Evolutionary conservation across 2,797 vertebrate species (phyloP), one percentile per base, ranked within the genome.

Genomic region (Hemitrygon akajei): DNA sequence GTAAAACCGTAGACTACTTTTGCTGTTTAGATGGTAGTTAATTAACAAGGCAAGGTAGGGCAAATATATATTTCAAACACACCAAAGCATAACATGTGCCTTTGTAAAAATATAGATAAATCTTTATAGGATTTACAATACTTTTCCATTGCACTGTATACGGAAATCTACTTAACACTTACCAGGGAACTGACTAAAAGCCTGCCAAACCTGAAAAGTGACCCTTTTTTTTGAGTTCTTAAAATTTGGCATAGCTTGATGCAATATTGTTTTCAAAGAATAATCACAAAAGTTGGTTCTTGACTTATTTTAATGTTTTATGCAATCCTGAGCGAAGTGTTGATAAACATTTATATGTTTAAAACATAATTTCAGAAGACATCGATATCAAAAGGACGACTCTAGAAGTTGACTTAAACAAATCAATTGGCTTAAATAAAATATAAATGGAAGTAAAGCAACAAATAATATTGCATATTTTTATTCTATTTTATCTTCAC

Each of bases 231-330:
- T 69, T 34, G 58, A 69, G n/a, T 63, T 34, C n/a, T 22, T 63
- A 89, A 69, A 66, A 89, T 69, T 89, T 66, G 60, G n/a, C 34
- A 89, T 37, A 18, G 60, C n/a, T 89, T 37, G 60, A 69, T 69
- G 30, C 37, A 37, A 37, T 34, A 34, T 20, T 22, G 66, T 89
- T 66, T 89, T 66, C 86, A 89, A 63, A 34, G n/a, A 6, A 66
- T 20, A 30, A 27, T 58, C 56, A 20, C n/a, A 89, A n/a, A 66
- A 89, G n/a, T 89, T 34, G 86, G 34, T 37, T 37, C 34, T 66
- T 89, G 86, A 89, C 86, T 87, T 87, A 63, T 89, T 87, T 66
- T 37, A 10, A 22, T 1, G 47, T 89, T n/a, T 89, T 60, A 69
- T 22, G 60, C 86, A 34, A 18, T 66, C 63, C 7, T 30, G 22